Base-by-base conservation (phyloP, 2,797 vertebrate species). In the Eulemur mongoz region DNA sequence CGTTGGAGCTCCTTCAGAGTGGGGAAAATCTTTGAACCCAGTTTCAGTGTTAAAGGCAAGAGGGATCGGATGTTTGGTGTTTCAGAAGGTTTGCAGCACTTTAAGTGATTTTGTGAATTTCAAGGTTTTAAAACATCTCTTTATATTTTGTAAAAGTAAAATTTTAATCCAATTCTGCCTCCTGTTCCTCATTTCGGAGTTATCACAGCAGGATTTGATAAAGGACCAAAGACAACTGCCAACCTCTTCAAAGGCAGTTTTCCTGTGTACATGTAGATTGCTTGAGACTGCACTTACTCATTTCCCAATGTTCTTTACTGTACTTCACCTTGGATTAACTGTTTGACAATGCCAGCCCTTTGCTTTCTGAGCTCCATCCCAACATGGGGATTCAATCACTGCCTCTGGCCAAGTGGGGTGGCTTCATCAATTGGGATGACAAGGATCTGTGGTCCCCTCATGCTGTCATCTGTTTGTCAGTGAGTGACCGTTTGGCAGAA, bases 131-230 rank as follows among this genome's bases (percentile, higher is more conserved):
- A 94, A 94, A 80, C 72, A 32, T 38, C 25, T 89, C 50, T 92
- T 72, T 32, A 4, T 91, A 32, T 91, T 97, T 94, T 93, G 48
- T 69, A 45, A 93, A 84, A 93, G 54, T 54, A 69, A 91, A 92
- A 52, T 78, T 90, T 72, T 50, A 61, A 84, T 80, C n/a, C 48
- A 61, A 13, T 86, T 91, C 48, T 69, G 22, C 65, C 54, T 86
- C 76, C 76, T 94, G 48, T 57, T 94, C 70, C 73, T 89, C 70
- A 70, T 75, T 63, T 94, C 23, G 79, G 89, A 43, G 57, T 70
- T 43, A 73, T 70, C 65, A 70, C 50, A 59, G 79, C 15, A 65
- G 48, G 67, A 40, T 79, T 91, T 95, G 59, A 52, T 93, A 40
- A 80, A 78, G 80, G 63, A 92, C 69, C 11, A 52, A 91, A 94